Conservation (phyloP, 2,888 invertebrate species). For the Philereme transversata region DNA sequence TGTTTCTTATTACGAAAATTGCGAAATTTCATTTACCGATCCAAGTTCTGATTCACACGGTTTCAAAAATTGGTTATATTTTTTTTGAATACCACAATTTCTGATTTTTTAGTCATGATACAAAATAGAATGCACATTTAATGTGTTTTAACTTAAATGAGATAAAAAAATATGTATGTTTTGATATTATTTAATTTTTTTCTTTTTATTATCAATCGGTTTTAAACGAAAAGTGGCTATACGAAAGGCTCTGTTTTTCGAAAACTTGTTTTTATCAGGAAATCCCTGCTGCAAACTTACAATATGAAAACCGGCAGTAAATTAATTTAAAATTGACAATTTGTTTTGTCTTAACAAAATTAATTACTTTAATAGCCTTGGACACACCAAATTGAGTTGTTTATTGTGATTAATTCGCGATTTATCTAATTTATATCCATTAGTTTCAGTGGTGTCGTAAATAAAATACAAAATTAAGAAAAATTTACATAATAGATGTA, state of each 20-base stretch:
- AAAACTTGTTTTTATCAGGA: slow-evolving; percentile 31
- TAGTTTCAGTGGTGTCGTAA: slow-evolving; percentile 24
- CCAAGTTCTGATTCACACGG: slow-evolving; percentile 33
- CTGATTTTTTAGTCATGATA: slow-evolving; percentile 1
- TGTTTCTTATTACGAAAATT: slow-evolving; percentile 29
- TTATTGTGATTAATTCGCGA: slow-evolving; percentile 31
- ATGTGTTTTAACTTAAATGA: too few relatives aligned
- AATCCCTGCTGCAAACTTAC: slow-evolving; percentile 35
- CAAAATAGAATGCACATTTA: too few relatives aligned
- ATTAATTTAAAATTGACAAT: slow-evolving; percentile 43
- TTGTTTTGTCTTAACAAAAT: slow-evolving; percentile 52
- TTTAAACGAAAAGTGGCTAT: too few relatives aligned
- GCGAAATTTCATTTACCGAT: slow-evolving; percentile 17
- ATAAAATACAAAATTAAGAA: slow-evolving; percentile 25
- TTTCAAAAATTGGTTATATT: slow-evolving; percentile 5
- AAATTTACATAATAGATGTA: slow-evolving; percentile 23
- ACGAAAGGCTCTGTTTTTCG: too few relatives aligned
- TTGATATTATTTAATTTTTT: too few relatives aligned
- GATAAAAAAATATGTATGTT: too few relatives aligned
- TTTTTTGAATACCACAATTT: slow-evolving; percentile 23
- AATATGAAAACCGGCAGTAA: slow-evolving; percentile 37
- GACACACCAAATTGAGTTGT: slow-evolving; percentile 36
- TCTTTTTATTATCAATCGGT: too few relatives aligned
- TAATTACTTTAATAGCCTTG: slow-evolving; percentile 54
- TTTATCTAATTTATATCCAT: slow-evolving; percentile 29